These are phyloP conservation scores for Muraenolepis orangiensis DNA, from an alignment of 2,797 vertebrate genomes.

Conservation along the genomic window DNA sequence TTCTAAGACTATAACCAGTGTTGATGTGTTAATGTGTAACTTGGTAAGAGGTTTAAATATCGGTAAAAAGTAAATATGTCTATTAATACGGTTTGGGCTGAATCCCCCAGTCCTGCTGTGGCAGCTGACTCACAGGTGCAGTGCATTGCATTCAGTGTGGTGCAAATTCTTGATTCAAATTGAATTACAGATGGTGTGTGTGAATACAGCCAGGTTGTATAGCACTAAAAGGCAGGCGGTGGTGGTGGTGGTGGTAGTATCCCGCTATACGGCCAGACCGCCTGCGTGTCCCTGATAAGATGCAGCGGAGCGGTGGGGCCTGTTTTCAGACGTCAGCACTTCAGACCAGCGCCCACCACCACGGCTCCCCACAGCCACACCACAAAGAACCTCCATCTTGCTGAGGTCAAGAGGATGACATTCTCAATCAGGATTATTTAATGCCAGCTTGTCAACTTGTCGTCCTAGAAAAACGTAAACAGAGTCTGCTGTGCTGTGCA, in stretches of 20 bases:
- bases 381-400: slow-evolving; percentile 40
- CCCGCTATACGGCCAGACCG: slow-evolving; percentile 49
- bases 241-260: slow-evolving; percentile 38
- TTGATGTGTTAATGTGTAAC: background rate
- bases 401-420: slow-evolving; percentile 60
- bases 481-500: background rate
- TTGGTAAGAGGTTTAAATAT: background rate
- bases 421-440: slow-evolving; percentile 42
- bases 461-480: slow-evolving; percentile 23
- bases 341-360: slow-evolving; percentile 50
- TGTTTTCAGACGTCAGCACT: slow-evolving; percentile 66
- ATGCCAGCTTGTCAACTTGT: slow-evolving; percentile 47
- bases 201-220: background rate
- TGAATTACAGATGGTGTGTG: background rate
- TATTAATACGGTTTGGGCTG: too few relatives aligned
- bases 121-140: background rate
- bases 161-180: background rate
- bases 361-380: slow-evolving; percentile 43
- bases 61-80: too few relatives aligned
- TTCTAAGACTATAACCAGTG: background rate
- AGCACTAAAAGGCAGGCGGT: background rate
- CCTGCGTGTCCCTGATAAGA: slow-evolving; percentile 66
- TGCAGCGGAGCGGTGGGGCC: slow-evolving; percentile 49
- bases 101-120: too few relatives aligned
- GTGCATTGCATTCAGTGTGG: background rate